Conservation (phyloP, 2,113 vertebrate species). For the Aviceda subcristata region DNA sequence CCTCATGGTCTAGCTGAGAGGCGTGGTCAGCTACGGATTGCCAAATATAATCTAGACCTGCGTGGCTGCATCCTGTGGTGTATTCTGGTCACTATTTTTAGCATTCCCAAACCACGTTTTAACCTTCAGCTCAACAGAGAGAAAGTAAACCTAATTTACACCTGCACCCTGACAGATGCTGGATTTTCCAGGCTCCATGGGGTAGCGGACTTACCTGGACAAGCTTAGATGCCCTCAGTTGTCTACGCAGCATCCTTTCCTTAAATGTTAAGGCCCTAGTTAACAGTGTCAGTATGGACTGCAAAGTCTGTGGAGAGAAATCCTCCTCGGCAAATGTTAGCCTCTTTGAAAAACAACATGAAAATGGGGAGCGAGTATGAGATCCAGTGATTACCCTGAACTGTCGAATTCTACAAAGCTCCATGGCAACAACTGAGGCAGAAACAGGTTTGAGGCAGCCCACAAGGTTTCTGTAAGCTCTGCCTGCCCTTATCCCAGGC, state of each 20-base stretch:
- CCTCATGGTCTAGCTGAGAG: not conserved
- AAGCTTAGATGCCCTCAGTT: not conserved
- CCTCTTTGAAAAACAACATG: not conserved
- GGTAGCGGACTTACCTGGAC: not conserved
- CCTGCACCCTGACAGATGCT: not conserved
- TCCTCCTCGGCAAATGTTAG: not conserved
- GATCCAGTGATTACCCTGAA: not conserved
- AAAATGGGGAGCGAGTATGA: not conserved
- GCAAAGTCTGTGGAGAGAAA: not conserved
- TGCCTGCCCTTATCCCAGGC: conserved; percentile 12
- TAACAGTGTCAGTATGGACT: not conserved
- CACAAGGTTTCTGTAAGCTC: not conserved
- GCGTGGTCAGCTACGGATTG: not conserved
- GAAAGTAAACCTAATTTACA: not conserved
- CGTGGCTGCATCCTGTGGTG: not conserved
- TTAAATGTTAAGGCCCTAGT: not conserved
- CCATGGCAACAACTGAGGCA: conserved; percentile 44
- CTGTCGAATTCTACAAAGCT: conserved; percentile 13
- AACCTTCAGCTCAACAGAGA: not conserved
- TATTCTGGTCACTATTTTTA: not conserved
- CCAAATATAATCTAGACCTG: not conserved
- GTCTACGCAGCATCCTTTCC: not conserved
- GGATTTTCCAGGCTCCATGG: not conserved
- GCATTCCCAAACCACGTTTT: not conserved
- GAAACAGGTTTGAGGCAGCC: conserved; percentile 28